Base-by-base conservation (phyloP, 2,113 vertebrate genomes). In the Fulica atra region DNA sequence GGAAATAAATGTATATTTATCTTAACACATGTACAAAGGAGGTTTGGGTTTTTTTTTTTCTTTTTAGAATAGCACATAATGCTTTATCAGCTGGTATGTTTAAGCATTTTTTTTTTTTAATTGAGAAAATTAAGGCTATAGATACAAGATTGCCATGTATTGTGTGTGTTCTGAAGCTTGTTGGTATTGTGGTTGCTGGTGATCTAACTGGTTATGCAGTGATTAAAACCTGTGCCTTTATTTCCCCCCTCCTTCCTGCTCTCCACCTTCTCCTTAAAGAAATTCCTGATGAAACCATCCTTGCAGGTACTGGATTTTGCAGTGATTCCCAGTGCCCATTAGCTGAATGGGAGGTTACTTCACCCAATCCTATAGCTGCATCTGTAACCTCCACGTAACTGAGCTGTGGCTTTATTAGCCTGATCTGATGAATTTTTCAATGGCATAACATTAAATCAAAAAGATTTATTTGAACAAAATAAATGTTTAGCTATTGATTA, bases 161-260 rank as follows among this genome's bases (percentile, higher is more conserved):
- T 65, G 8, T 0, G 0, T 38, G 16, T 31, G 23, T 86, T 48
- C 24, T 54, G 24, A 11, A 31, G 13, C 2, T 1, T 23, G 3
- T 31, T 53, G 16, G 19, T 36, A 36, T 65, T 23, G 13, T 9
- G 46, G 8, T 31, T 16, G 18, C 16, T 61, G 19, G 14, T 73
- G n/a, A 61, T 29, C 14, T 31, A 14, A 68, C 25, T 73, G 11
- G 16, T 40, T 54, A 61, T 3, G 31, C 28, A 31, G 46, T 40
- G 53, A 42, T 14, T 66, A n/a, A 35, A 80, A 86, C 6, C 8
- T 36, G 21, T 35, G 5, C 6, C 65, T 48, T 44, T 76, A 20
- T 21, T 11, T 35, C 2, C 4, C 4, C 23, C 16, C 23, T 4
- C 29, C 16, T 25, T 54, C 9, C 19, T 56, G 7, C 20, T 78